phyloP scores from a whole-genome alignment of 2,888 invertebrate genomes.

The Lepetodrilus schrolli region DNA sequence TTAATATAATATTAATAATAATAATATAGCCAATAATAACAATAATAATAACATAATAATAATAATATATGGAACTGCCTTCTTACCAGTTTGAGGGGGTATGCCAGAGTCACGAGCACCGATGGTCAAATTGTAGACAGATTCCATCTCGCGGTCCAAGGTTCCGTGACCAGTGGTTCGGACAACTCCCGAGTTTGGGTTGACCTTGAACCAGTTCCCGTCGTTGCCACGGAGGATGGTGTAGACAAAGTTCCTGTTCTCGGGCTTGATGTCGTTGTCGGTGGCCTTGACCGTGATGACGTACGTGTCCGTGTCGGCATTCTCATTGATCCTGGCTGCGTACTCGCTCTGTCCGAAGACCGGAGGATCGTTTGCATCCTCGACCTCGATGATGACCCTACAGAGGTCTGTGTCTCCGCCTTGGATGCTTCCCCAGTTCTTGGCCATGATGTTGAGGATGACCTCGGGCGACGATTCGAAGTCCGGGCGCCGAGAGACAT shows the following conservation, averaged over 20 bases:
- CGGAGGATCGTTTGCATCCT: constrained; percentile 97
- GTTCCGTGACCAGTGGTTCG: constrained; percentile 52
- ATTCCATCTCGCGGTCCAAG: constrained; percentile 65
- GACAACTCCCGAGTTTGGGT: constrained; percentile 55
- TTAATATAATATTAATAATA: too few species aligned
- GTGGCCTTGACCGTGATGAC: constrained; percentile 89
- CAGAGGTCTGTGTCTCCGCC: constrained; percentile 97
- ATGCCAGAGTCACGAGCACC: constrained; percentile 65
- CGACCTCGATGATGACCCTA: constrained; percentile 92
- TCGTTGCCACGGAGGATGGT: constrained; percentile 59
- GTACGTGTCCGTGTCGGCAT: constrained; percentile 87
- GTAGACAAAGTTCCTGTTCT: constrained; percentile 64
- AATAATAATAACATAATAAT: too few species aligned
- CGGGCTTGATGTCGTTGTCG: constrained; percentile 62
- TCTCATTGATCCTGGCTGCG: constrained; percentile 86
- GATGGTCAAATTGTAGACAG: constrained; percentile 61
- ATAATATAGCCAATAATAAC: too few species aligned
- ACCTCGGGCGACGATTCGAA: constrained; percentile 65
- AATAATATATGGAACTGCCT: too few species aligned
- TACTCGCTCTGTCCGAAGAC: constrained; percentile 89
- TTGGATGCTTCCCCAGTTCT: constrained; percentile 93
- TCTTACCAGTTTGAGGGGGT: constrained; percentile 66
- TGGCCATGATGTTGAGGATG: constrained; percentile 89
- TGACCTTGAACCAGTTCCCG: constrained; percentile 55
- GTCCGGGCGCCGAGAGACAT: constrained; percentile 84